Evolutionary conservation across 2,888 invertebrate genomes (phyloP), one percentile per base, ranked within the genome.

Genomic region (Brachylomia viminalis): DNA sequence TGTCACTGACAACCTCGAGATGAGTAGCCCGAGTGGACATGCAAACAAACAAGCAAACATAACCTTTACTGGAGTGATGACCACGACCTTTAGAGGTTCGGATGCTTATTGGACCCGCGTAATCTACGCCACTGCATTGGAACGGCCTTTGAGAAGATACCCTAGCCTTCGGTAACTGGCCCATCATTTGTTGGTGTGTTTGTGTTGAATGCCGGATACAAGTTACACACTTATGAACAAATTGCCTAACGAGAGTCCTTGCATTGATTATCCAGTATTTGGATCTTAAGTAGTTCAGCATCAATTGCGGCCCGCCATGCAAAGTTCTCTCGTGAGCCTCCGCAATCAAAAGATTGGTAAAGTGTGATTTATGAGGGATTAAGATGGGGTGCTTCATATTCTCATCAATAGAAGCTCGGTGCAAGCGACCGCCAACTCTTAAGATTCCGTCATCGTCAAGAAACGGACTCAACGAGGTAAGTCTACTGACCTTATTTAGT

Each of bases 231-330:
- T 62, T 61, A n/a, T 52, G 61, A 62, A 71, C 61, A 49, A 20
- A 62, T 61, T 68, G 67, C 38, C 38, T 52, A 10, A 68, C 52
- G n/a, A 68, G 67, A 54, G 52, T 52, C n/a, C 23, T 70, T n/a
- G 49, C 59, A 49, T 49, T 49, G 15, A 61, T 5, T 61, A 61
- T 70, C 70, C 59, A 70, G 33, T 71, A 71, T 38, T 61, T 62
- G 27, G 71, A 62, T 17, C 71, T 47, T 52, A 71, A 47, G 7
- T 66, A 72, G 20, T 66, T 72, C 3, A 66, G 23, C 72, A 72
- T 72, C 30, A 72, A 27, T 64, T 64, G 72, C 15, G 72, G 72
- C 2, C 72, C 72, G 30, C 65, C 65, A 56, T 72, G 72, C 45
- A 65, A 30, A 17, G 72, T 72, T 64, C 42, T 72, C 27, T 62